A percentile compares a stretch with the other conserved stretches of the same genome.
These are phyloP conservation scores for Gallinago stenura DNA, from an alignment of 2,797 vertebrate species.

Conservation along the genomic window DNA sequence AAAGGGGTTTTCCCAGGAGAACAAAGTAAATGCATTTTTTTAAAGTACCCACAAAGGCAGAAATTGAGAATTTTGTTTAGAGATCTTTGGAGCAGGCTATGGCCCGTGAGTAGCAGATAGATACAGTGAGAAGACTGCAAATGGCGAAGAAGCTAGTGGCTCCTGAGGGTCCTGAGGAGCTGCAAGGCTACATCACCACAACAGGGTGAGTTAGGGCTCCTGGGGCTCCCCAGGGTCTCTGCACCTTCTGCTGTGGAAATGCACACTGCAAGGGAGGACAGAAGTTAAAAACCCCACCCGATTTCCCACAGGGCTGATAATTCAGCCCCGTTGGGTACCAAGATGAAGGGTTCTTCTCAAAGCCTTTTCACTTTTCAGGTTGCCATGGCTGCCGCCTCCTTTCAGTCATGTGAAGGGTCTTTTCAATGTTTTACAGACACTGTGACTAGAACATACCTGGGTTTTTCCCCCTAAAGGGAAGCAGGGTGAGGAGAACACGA, in stretches of 20 bases:
- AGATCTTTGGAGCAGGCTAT: not conserved
- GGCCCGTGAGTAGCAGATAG: not conserved
- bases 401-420: not conserved
- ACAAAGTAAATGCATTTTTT: not conserved
- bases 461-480: not conserved
- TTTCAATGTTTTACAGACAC: not conserved
- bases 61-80: not conserved
- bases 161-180: not conserved
- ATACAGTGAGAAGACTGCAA: not conserved
- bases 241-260: too few relatives aligned
- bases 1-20: not conserved
- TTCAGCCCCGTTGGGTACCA: accelerated
- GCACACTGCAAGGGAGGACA: too few relatives aligned
- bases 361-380: not conserved
- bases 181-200: not conserved
- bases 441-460: not conserved
- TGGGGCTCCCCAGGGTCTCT: too few relatives aligned
- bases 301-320: not conserved
- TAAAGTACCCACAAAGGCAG: not conserved
- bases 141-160: not conserved
- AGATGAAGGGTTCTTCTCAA: not conserved
- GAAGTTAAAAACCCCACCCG: not conserved
- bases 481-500: not conserved
- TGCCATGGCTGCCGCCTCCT: not conserved
- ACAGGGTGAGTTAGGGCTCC: not conserved